phyloP scores from a whole-genome alignment of 1,140 invertebrate species.

The Macrosteles quadrilineatus region DNA sequence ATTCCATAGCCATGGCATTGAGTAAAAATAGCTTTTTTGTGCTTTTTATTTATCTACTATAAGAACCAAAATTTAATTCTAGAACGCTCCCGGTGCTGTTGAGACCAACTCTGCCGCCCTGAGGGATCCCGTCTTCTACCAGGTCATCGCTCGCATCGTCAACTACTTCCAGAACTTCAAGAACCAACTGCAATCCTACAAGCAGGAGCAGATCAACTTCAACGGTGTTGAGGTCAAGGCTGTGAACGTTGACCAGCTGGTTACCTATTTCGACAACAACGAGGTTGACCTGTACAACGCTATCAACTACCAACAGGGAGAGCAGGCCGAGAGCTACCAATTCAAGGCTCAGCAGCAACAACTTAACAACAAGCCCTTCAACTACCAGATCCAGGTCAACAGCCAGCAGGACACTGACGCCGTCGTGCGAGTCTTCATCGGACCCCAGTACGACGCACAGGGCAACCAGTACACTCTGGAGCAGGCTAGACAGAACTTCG shows the following conservation, averaged over 20 bases:
- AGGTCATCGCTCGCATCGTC: conserved; percentile 53
- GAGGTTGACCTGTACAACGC: conserved; percentile 56
- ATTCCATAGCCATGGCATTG: too few species aligned
- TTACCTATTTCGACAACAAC: conserved; percentile 47
- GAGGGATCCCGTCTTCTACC: conserved; percentile 58
- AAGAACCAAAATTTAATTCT: too few species aligned
- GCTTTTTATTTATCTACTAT: too few species aligned
- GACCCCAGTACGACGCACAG: conserved; percentile 65
- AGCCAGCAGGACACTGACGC: conserved; percentile 57
- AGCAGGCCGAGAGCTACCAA: conserved; percentile 45
- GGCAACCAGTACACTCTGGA: conserved; percentile 48
- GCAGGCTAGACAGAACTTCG: conserved; percentile 40
- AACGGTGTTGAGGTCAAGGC: conserved; percentile 51
- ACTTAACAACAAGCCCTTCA: conserved; percentile 68
- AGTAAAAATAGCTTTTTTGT: too few species aligned
- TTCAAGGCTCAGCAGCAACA: conserved; percentile 52
- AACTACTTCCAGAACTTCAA: conserved; percentile 56
- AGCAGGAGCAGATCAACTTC: conserved; percentile 47
- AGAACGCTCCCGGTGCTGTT: conserved; percentile 52
- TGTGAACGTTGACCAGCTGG: conserved; percentile 12
- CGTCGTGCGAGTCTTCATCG: conserved; percentile 65
- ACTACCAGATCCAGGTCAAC: conserved; percentile 59
- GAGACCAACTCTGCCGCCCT: conserved; percentile 52
- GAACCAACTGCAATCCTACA: conserved; percentile 59
- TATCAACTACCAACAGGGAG: conserved; percentile 55